Evolutionary conservation across 2,888 invertebrate species (phyloP), one percentile per base, ranked within the genome.

Genomic region (Dynastes tityus): DNA sequence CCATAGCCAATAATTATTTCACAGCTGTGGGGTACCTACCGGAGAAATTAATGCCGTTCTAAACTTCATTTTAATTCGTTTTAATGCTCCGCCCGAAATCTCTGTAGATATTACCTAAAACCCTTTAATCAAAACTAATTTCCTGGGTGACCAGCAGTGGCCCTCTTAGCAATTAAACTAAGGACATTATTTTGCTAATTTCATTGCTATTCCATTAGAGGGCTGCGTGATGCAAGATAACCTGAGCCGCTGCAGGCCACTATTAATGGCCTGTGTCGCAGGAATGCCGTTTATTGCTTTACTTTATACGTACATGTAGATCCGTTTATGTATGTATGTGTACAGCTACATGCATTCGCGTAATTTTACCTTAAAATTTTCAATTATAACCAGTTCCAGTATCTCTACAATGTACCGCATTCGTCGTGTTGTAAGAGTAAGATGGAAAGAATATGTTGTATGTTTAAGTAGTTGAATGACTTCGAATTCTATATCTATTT

Each of bases 191-290:
- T 88, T 88, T 88, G 86, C 88, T 89, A 89, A 88, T 89, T 89
- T 88, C 88, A 89, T 89, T 89, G 88, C 89, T 87, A 88, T 88
- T 88, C 89, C 88, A 88, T 89, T 89, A 88, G 87, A 87, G 88
- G 87, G 87, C 87, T 87, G 88, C 88, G 88, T 87, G 87, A 87
- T 88, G 87, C 87, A 88, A 67, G 88, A 88, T 88, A 88, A 87
- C 87, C 86, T 85, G 84, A 82, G 77, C 80, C 78, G 81, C 85
- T 84, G 80, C 83, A 82, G 85, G 87, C 85, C 80, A 83, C 85
- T 83, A 85, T 86, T 82, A 82, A 82, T 82, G 80, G 82, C 80
- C 78, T 73, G 76, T 78, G 80, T 80, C 80, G 78, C 77, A 63
- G 81, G 81, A 82, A 82, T 82, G 81, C 80, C 81, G 81, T 81